A percentile compares a stretch with the other conserved stretches of the same genome.
Evolutionary conservation across 35 echinoderm and acorn worm species (phyloP).

Genomic region (Hemicentrotus pulcherrimus): DNA sequence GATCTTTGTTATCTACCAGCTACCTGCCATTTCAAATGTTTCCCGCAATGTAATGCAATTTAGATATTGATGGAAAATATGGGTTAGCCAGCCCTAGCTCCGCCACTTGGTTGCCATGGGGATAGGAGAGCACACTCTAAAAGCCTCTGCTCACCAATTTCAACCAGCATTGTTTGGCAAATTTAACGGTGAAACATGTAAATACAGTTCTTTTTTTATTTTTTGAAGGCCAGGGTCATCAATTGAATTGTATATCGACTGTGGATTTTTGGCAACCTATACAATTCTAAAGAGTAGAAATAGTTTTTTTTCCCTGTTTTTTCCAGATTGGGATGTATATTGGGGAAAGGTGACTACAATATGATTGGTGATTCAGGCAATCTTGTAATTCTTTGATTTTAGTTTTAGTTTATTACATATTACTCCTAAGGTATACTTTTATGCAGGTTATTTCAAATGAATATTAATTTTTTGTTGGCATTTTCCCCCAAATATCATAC

Average conservation of each 20-base stretch:
- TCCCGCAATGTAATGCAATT: background rate
- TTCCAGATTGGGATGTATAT: too few species aligned
- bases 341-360: too few species aligned
- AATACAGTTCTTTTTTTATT: background rate
- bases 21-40: background rate
- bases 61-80: constrained; percentile 6
- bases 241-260: background rate
- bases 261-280: background rate
- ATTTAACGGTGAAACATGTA: background rate
- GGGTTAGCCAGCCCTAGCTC: background rate
- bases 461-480: too few species aligned
- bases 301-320: too few species aligned
- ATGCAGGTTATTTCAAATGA: too few species aligned
- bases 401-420: too few species aligned
- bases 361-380: too few species aligned
- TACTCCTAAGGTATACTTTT: too few species aligned
- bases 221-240: background rate
- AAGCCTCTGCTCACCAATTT: background rate
- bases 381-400: too few species aligned
- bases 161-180: background rate
- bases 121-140: background rate
- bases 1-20: background rate
- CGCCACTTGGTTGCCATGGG: background rate
- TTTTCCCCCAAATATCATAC: too few species aligned
- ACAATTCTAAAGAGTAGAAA: too few species aligned